Evolutionary conservation across 2,113 vertebrate genomes (phyloP).

Genomic region (Phylloscopus whistleri): DNA sequence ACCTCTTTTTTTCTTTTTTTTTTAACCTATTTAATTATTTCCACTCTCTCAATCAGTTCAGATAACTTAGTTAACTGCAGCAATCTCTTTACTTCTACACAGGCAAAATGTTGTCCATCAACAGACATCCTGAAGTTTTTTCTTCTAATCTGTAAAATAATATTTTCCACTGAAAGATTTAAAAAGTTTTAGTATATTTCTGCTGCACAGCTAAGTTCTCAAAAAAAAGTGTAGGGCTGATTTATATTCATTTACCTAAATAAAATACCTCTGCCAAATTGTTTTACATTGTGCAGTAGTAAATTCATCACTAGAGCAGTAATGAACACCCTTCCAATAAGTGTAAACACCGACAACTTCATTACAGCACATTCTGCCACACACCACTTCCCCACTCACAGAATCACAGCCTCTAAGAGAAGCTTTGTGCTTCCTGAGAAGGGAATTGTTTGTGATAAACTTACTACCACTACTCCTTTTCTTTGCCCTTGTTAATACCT

Average conservation of each 20-base stretch:
- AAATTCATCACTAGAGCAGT: not conserved
- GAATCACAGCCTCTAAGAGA: not conserved
- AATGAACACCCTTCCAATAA: not conserved
- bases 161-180: not conserved
- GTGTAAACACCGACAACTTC: not conserved
- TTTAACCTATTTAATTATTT: constrained; percentile 8
- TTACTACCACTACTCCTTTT: not conserved
- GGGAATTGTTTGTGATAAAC: not conserved
- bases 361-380: not conserved
- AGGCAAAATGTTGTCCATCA: not conserved
- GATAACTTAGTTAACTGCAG: not conserved
- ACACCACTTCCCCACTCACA: not conserved
- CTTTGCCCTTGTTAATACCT: not conserved
- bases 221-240: not conserved
- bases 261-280: not conserved
- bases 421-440: not conserved
- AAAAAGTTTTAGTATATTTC: not conserved
- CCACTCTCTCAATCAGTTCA: constrained; percentile 1
- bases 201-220: not conserved
- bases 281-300: not conserved
- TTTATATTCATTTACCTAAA: not conserved
- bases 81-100: not conserved
- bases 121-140: not conserved
- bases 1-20: not conserved
- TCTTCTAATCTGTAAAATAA: not conserved